A percentile compares a stretch with the other conserved stretches of the same genome.
phyloP scores from a whole-genome alignment of 2,113 vertebrate species.

The Ariopsis seemanni region DNA sequence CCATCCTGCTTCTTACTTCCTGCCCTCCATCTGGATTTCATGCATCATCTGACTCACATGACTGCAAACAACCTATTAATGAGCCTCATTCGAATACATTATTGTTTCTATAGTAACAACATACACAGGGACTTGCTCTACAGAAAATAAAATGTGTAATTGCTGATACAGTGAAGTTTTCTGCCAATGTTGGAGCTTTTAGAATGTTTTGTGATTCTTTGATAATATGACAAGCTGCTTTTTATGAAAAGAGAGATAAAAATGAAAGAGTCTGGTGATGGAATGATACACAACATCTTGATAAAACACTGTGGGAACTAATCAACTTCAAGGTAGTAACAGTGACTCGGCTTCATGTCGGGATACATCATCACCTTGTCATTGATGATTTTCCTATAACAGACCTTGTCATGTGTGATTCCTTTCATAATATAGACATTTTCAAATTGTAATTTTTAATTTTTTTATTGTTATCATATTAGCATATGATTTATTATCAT shows the following conservation, averaged over 20 bases:
- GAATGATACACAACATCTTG: background rate
- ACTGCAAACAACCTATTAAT: background rate
- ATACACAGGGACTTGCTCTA: background rate
- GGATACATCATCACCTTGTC: background rate
- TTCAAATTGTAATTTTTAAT: background rate
- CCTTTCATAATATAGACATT: too few species aligned
- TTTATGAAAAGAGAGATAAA: background rate
- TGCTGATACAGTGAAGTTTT: background rate
- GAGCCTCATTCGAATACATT: background rate
- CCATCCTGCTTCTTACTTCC: too few species aligned
- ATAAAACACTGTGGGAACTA: background rate
- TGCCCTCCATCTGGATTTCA: too few species aligned
- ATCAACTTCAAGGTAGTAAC: background rate
- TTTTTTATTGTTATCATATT: background rate
- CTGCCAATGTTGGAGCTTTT: background rate
- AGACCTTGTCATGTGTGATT: background rate
- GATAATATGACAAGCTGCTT: background rate
- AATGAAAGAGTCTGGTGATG: background rate
- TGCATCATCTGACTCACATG: too few species aligned
- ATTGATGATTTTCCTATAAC: background rate
- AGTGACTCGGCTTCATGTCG: background rate
- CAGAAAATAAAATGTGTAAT: background rate
- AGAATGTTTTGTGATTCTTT: background rate
- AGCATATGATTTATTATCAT: background rate
- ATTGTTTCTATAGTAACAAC: background rate